Base-by-base conservation (phyloP, 1,140 invertebrate species). In the Drosophila dunni region DNA sequence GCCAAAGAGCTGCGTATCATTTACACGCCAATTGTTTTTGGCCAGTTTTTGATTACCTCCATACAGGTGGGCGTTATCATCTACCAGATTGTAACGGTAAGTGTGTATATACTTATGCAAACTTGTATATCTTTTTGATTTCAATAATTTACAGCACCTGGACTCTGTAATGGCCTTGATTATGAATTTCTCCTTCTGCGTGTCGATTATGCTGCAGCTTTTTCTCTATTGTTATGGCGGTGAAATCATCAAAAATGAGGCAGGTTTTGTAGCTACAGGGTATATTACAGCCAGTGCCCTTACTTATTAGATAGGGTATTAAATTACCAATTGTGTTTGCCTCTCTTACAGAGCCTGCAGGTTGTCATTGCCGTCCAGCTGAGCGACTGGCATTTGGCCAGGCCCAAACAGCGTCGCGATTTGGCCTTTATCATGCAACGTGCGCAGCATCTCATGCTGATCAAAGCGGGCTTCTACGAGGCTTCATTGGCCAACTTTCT, bases 191-290 rank as follows among this genome's bases (percentile, higher is more conserved):
- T 78, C 90, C 0, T 91, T 91, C 57, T 75, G 89, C 5, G 60
- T 64, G 7, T 90, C 90, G 11, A 91, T 91, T 34, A 77, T 91
- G 72, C 24, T 91, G 38, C 90, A 91, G 64, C 62, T 91, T 6
- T 90, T 91, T 17, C 90, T 91, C 8, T 91, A 91, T 46, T 91
- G 90, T 65, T 91, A 90, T 40, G 90, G 90, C 11, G 90, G 83
- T 0, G 90, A 91, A 60, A 82, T 91, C 24, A 81, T 91, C 1
- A 91, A 91, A 70, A 51, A 75, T n/a, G 90, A 91, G 84, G 90
- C 68, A 68, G 3, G 60, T 10, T 10, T 38, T 29, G 6, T 6
- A 29, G 24, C 24, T 29, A 29, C 24, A 29, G 24, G 24, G 24
- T 29, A 4, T 29, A 2, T 3, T 24, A 3, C 24, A 24, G 24